Evolutionary conservation across 2,888 invertebrate genomes (phyloP).

Genomic region (Brachyptera putata): DNA sequence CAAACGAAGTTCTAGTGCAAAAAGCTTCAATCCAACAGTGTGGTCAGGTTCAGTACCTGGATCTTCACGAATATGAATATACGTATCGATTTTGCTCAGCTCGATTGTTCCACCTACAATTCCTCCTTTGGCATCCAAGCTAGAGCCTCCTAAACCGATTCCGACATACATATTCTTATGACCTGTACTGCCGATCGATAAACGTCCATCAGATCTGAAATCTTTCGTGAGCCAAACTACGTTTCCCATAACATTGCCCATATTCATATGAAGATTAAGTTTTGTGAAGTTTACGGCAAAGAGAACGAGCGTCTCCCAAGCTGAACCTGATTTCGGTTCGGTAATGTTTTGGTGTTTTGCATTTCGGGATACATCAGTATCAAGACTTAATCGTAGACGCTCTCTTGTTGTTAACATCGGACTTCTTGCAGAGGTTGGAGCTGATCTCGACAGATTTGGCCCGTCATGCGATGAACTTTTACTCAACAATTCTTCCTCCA

Average conservation of each 20-base stretch:
- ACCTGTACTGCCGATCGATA: conserved; percentile 90
- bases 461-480: conserved; percentile 16
- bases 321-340: conserved; percentile 60
- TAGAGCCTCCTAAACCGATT: conserved; percentile 82
- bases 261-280: conserved; percentile 96
- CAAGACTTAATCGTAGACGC: conserved; percentile 54
- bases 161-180: conserved; percentile 90
- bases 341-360: not conserved
- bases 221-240: conserved; percentile 93
- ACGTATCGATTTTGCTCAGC: conserved; percentile 54
- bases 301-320: conserved; percentile 94
- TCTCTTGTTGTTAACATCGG: conserved; percentile 45
- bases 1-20: conserved; percentile 82
- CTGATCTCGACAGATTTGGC: conserved; percentile 26
- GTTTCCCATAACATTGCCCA: conserved; percentile 99
- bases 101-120: conserved; percentile 96
- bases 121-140: conserved; percentile 93
- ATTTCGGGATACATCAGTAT: conserved; percentile 43
- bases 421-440: conserved; percentile 31
- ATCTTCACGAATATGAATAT: conserved; percentile 79
- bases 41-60: conserved; percentile 87
- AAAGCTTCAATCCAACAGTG: conserved; percentile 72
- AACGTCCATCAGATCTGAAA: conserved; percentile 84
- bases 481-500: conserved; percentile 31
- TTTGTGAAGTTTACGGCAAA: conserved; percentile 95